phyloP scores from a whole-genome alignment of 2,888 invertebrate species.

The Archips crataeganus region DNA sequence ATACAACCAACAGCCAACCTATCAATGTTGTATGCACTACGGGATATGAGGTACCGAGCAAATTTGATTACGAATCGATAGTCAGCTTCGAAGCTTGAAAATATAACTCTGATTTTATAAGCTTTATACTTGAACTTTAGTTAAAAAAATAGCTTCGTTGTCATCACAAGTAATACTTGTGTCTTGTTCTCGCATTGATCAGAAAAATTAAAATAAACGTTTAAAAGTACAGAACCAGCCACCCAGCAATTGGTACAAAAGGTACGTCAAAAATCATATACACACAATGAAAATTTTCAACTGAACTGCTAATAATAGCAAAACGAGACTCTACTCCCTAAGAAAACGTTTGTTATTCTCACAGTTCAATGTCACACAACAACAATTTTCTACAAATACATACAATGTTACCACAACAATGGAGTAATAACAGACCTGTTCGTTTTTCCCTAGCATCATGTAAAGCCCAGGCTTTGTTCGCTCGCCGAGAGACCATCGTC shows the following conservation, averaged over 20 bases:
- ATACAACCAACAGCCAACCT: slow-evolving; percentile 9
- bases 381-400: slow-evolving; percentile 31
- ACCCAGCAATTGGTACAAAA: neutral
- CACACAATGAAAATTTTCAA: slow-evolving; percentile 1
- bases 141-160: too few relatives aligned
- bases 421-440: slow-evolving; percentile 34
- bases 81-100: neutral
- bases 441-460: slow-evolving; percentile 27
- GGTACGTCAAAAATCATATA: neutral
- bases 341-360: slow-evolving; percentile 53
- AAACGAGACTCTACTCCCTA: slow-evolving; percentile 42
- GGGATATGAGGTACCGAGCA: neutral
- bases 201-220: neutral
- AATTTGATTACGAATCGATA: slow-evolving; percentile 3
- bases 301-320: slow-evolving; percentile 21
- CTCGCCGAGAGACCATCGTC: slow-evolving; percentile 18
- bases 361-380: slow-evolving; percentile 49
- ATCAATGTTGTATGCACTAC: neutral
- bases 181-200: too few relatives aligned
- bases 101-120: neutral
- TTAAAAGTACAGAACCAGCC: neutral
- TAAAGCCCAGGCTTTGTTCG: slow-evolving; percentile 14
- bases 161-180: too few relatives aligned
- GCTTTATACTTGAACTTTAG: too few relatives aligned
- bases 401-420: slow-evolving; percentile 37